Conservation (phyloP, 1,140 invertebrate species). For the Babylonia areolata region DNA sequence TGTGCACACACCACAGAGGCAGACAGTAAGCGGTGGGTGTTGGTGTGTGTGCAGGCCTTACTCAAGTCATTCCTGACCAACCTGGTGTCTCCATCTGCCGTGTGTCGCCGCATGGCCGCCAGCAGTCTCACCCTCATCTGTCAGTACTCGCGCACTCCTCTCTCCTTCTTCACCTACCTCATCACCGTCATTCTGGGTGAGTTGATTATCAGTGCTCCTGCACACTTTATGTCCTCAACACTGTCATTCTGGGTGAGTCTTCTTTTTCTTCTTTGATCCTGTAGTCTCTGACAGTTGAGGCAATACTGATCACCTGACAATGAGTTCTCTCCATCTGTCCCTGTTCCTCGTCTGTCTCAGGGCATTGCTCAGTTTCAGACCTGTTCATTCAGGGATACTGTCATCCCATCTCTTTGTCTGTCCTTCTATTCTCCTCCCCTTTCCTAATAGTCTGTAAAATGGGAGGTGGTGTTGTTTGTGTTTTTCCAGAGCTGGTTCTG, state of each 20-base stretch:
- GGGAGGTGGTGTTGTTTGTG: not conserved
- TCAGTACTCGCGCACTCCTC: constrained; percentile 81
- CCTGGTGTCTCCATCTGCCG: constrained; percentile 80
- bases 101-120: constrained; percentile 81
- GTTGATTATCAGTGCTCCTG: not conserved
- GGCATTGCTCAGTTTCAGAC: too few species aligned
- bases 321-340: too few species aligned
- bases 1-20: too few species aligned
- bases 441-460: too few species aligned
- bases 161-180: constrained; percentile 80
- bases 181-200: constrained; percentile 77
- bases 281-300: too few species aligned
- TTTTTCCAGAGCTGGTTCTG: constrained; percentile 78
- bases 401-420: too few species aligned
- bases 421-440: too few species aligned
- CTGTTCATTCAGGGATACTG: too few species aligned
- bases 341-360: too few species aligned
- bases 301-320: too few species aligned
- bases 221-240: not conserved
- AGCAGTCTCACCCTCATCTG: constrained; percentile 82
- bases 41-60: constrained; percentile 77
- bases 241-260: not conserved
- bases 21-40: not conserved
- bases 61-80: constrained; percentile 83
- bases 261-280: too few species aligned